Percentiles rank a stretch among this genome's conserved stretches.
phyloP scores from a whole-genome alignment of 2,797 vertebrate species.

The Phyllotis vaccarum region DNA sequence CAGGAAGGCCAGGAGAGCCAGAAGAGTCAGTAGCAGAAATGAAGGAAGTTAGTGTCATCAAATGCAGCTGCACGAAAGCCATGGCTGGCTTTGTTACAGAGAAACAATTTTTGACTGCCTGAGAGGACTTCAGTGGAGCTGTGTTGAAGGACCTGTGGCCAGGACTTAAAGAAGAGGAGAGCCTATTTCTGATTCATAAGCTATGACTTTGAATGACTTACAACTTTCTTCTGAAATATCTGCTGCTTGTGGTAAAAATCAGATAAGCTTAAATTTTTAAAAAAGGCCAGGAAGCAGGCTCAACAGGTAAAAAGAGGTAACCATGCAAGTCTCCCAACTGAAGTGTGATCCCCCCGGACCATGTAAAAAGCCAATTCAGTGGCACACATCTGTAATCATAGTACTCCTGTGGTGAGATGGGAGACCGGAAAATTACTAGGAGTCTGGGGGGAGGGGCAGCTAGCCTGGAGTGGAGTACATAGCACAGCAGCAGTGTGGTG shows the following conservation, averaged over 20 bases:
- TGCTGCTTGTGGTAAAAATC: neutral
- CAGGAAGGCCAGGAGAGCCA: neutral
- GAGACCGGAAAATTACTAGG: neutral
- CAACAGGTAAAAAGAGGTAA: neutral
- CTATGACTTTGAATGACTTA: neutral
- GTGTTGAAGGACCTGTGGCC: neutral
- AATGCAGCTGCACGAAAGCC: neutral
- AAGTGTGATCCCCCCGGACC: neutral
- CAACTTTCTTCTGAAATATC: constrained; percentile 39
- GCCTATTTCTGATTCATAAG: neutral
- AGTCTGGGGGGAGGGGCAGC: neutral
- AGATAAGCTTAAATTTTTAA: constrained; percentile 28
- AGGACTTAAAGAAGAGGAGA: neutral
- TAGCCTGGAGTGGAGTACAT: neutral
- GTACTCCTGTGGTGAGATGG: neutral
- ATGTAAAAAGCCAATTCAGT: neutral
- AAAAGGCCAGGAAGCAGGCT: neutral
- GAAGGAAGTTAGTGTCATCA: neutral
- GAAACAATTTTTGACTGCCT: neutral
- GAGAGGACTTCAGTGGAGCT: neutral
- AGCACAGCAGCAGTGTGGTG: neutral
- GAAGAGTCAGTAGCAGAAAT: neutral
- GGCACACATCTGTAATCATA: neutral
- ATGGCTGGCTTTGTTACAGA: constrained; percentile 10
- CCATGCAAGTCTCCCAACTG: neutral